A percentile compares a stretch with the other conserved stretches of the same genome.
Conservation (phyloP, 2,113 vertebrate species). For the Sander vitreus region DNA sequence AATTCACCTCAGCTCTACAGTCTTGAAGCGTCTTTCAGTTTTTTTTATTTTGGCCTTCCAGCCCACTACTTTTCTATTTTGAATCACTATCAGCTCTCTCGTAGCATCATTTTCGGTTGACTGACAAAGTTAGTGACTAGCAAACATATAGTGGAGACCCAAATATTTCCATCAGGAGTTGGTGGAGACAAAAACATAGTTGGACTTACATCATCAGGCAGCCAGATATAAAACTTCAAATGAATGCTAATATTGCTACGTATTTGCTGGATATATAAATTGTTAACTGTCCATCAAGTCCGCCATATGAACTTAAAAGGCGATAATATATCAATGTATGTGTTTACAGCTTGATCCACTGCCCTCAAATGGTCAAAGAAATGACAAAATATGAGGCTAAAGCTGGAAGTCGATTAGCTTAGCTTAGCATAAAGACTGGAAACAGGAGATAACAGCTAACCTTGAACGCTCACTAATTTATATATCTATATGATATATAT, state of each 20-base stretch:
- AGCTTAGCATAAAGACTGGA: neutral
- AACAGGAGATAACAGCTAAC: no score
- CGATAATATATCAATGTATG: neutral
- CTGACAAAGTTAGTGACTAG: neutral
- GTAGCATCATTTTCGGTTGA: neutral
- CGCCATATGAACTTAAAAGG: neutral
- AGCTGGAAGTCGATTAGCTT: neutral
- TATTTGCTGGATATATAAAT: neutral
- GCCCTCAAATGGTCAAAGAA: neutral
- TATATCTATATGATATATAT: no score
- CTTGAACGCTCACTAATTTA: no score
- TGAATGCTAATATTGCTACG: neutral
- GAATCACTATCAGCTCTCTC: neutral
- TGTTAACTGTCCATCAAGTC: neutral
- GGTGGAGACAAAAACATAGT: no score
- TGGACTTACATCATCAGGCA: neutral
- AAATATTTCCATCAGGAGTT: no score
- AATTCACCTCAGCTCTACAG: no score
- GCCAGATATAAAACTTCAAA: neutral
- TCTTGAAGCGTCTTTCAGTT: neutral
- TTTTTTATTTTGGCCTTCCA: neutral
- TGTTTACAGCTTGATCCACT: neutral
- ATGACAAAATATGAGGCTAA: neutral
- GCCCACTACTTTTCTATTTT: neutral
- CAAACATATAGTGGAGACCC: neutral